Evolutionary conservation across 64 coral and sea anemone genomes (phyloP).

Genomic region (Montipora sp.): DNA sequence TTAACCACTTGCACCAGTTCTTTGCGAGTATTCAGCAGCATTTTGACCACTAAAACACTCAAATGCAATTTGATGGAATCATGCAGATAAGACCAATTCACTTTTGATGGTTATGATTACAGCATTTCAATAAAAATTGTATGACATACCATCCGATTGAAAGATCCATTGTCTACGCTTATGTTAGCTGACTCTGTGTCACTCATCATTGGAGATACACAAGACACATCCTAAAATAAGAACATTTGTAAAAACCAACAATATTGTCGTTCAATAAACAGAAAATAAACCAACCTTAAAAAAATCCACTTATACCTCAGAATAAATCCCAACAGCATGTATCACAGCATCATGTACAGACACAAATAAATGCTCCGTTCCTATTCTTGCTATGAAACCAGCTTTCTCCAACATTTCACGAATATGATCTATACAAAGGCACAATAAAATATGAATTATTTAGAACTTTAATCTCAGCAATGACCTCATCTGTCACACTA

Average conservation of each 20-base stretch:
- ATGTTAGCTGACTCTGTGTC: constrained; percentile 37
- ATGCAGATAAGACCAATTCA: too few relatives aligned
- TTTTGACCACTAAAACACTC: too few relatives aligned
- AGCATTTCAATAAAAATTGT: neutral
- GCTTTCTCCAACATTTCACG: constrained; percentile 85
- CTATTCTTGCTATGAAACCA: constrained; percentile 79
- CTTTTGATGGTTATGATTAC: neutral
- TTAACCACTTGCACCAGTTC: too few relatives aligned
- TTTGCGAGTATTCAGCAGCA: too few relatives aligned
- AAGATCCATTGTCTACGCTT: neutral
- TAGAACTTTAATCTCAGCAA: neutral
- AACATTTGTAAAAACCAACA: neutral
- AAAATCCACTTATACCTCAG: constrained; percentile 26
- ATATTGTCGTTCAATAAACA: neutral
- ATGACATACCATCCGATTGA: constrained; percentile 5
- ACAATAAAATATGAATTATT: neutral
- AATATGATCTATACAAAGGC: constrained; percentile 62
- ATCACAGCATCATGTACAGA: constrained; percentile 87
- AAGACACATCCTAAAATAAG: neutral
- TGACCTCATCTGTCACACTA: neutral
- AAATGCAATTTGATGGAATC: too few relatives aligned
- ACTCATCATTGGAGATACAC: constrained; percentile 18
- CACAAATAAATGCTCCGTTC: constrained; percentile 85
- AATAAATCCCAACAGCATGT: constrained; percentile 63
- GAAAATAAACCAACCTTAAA: neutral